phyloP scores from a whole-genome alignment of 2,113 vertebrate genomes.

The Amblyornis subalaris region DNA sequence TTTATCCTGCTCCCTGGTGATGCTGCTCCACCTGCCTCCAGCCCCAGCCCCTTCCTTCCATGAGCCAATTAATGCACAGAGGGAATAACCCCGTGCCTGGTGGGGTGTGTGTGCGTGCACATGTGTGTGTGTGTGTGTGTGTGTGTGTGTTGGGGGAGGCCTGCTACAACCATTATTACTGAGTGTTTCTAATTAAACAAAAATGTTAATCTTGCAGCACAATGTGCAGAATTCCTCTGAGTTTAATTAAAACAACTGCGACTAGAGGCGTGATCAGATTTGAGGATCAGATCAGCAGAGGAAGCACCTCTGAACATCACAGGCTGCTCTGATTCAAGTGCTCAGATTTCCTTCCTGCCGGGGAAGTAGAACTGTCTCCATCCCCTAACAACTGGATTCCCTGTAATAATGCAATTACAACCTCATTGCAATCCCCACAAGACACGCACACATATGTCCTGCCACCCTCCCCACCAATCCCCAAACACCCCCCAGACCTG shows the following conservation, averaged over 20 bases:
- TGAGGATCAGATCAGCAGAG: conserved; percentile 23
- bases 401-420: background rate
- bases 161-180: background rate
- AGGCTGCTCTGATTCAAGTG: background rate
- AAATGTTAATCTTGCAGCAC: conserved; percentile 66
- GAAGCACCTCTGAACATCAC: background rate
- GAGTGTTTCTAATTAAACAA: conserved; percentile 71
- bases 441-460: background rate
- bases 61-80: background rate
- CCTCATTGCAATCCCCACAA: background rate
- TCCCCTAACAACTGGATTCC: background rate
- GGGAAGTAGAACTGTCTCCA: background rate
- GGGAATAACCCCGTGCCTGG: background rate
- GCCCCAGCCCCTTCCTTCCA: background rate
- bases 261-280: conserved; percentile 46
- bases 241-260: conserved; percentile 75
- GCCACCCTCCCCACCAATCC: background rate
- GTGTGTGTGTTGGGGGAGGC: background rate
- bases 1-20: background rate
- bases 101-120: background rate
- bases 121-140: background rate
- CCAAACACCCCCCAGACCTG: background rate
- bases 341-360: conserved; percentile 29
- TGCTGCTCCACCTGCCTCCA: conserved; percentile 14
- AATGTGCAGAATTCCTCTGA: conserved; percentile 67